Evolutionary conservation across 2,888 invertebrate genomes (phyloP).

Genomic region (Machimus atricapillus): DNA sequence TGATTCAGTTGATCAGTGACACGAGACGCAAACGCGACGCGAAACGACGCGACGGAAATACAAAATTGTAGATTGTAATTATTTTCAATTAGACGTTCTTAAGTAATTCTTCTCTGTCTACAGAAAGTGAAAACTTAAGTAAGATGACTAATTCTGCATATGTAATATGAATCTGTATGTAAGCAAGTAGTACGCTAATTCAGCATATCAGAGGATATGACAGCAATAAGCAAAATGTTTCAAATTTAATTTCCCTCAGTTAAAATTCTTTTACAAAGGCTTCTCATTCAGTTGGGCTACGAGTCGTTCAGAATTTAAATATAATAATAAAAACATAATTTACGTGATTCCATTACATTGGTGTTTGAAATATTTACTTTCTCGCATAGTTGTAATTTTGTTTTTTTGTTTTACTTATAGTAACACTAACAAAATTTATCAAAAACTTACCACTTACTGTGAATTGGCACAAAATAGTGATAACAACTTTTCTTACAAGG

Average conservation of each 20-base stretch:
- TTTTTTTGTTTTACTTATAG: background rate
- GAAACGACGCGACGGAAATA: background rate
- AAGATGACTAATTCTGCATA: background rate
- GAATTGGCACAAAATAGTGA: background rate
- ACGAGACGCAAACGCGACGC: background rate
- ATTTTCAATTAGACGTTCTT: background rate
- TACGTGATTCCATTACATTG: background rate
- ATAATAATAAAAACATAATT: background rate
- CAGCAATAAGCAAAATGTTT: no score
- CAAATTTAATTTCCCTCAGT: no score
- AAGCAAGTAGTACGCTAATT: no score
- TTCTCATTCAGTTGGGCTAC: background rate
- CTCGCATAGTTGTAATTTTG: background rate
- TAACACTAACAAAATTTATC: background rate
- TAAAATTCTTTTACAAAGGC: no score
- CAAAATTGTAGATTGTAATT: background rate
- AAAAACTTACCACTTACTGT: background rate
- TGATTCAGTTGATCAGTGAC: background rate
- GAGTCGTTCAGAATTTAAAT: background rate
- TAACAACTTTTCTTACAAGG: background rate
- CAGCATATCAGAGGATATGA: no score
- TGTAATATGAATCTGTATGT: background rate
- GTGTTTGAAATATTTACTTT: background rate
- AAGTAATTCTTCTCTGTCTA: background rate
- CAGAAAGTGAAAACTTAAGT: background rate